Evolutionary conservation across 2,797 vertebrate species (phyloP).

Genomic region (Oryzias sinensis): DNA sequence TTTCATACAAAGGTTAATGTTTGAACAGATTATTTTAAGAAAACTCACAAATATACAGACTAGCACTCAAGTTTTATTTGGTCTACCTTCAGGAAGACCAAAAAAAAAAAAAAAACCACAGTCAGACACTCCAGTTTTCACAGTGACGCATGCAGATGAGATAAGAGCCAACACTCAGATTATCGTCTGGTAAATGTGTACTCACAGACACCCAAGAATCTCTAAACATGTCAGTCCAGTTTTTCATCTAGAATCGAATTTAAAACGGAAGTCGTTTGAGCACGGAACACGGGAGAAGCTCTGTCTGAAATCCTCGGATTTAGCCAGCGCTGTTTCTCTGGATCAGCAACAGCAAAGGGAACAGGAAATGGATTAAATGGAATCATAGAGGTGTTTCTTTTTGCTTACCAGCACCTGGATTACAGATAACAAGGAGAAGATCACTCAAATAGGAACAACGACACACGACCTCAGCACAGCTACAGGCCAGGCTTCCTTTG

Average conservation of each 20-base stretch:
- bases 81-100: neutral
- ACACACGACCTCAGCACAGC: constrained; percentile 28
- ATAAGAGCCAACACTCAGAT: constrained; percentile 4
- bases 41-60: no score
- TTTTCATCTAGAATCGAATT: constrained; percentile 56
- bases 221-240: constrained; percentile 61
- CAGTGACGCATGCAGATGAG: constrained; percentile 27
- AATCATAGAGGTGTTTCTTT: constrained; percentile 61
- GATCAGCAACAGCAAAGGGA: constrained; percentile 44
- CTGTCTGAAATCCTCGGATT: constrained; percentile 56
- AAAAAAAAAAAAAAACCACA: constrained; percentile 21
- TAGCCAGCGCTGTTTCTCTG: constrained; percentile 33
- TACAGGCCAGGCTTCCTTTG: constrained; percentile 40
- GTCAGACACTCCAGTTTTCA: constrained; percentile 1
- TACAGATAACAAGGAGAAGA: constrained; percentile 53
- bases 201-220: constrained; percentile 33
- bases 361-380: constrained; percentile 64
- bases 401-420: constrained; percentile 53
- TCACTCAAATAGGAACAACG: constrained; percentile 31
- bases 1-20: no score
- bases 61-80: neutral
- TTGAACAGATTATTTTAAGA: no score
- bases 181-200: constrained; percentile 29
- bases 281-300: constrained; percentile 46
- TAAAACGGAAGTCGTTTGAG: constrained; percentile 40